These are phyloP conservation scores for Rhabdornis inornatus DNA, from an alignment of 2,113 vertebrate species.

Conservation along the genomic window DNA sequence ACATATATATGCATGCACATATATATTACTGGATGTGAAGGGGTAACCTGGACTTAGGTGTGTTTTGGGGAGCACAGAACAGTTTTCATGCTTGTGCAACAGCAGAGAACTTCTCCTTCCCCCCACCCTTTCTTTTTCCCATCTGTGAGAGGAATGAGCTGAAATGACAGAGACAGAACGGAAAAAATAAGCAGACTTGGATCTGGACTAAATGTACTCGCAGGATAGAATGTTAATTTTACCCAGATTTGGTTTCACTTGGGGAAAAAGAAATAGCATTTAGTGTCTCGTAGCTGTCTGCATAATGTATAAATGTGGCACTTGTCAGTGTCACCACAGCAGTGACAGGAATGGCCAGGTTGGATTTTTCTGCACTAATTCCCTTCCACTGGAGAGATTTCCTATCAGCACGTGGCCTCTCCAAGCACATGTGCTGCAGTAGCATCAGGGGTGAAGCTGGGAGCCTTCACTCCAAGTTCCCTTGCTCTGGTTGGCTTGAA, in stretches of 20 bases:
- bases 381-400: neutral
- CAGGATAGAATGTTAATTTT: slow-evolving; percentile 35
- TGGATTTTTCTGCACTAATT: neutral
- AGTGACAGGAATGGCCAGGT: neutral
- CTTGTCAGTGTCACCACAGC: neutral
- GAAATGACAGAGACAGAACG: slow-evolving; percentile 22
- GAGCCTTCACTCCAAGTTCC: neutral
- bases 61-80: neutral
- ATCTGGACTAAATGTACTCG: slow-evolving; percentile 25
- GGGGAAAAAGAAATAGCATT: neutral
- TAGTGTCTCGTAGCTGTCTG: neutral
- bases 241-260: slow-evolving; percentile 32
- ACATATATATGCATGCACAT: neutral
- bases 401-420: neutral
- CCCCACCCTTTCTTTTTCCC: neutral
- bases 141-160: neutral
- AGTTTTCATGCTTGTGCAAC: neutral
- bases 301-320: neutral
- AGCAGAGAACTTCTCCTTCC: neutral
- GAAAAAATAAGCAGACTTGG: slow-evolving; percentile 43
- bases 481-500: neutral
- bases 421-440: accelerated
- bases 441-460: neutral
- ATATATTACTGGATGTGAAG: neutral
- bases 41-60: neutral